Conservation (phyloP, 2,797 vertebrate genomes). For the Microchirus variegatus region DNA sequence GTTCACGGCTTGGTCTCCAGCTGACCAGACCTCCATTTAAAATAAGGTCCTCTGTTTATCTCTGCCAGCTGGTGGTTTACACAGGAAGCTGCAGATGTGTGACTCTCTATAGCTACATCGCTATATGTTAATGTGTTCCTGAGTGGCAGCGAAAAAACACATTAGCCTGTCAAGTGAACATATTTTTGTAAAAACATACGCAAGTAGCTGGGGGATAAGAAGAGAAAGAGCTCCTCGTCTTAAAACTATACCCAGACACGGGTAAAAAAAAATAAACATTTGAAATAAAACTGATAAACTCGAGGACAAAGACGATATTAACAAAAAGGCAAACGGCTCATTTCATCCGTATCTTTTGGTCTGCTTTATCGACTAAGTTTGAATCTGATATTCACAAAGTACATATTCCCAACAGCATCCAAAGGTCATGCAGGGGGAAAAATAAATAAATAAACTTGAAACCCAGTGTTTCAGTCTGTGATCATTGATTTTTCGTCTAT, state of each 20-base stretch:
- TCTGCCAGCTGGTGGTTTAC: slow-evolving; percentile 51
- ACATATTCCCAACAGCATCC: slow-evolving; percentile 36
- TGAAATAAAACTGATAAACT: neutral
- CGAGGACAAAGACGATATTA: neutral
- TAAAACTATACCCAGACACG: neutral
- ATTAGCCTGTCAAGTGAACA: slow-evolving; percentile 11
- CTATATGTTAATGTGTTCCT: slow-evolving; percentile 26
- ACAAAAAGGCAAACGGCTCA: neutral
- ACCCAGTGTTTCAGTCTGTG: slow-evolving; percentile 59
- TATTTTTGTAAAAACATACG: neutral
- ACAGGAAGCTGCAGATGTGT: slow-evolving; percentile 45
- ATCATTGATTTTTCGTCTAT: slow-evolving; percentile 75
- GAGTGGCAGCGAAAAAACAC: slow-evolving; percentile 18
- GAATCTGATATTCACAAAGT: slow-evolving; percentile 49
- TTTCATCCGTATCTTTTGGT: neutral
- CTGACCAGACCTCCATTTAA: slow-evolving; percentile 51
- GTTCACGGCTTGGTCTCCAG: slow-evolving; percentile 53
- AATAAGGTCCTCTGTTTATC: slow-evolving; percentile 28
- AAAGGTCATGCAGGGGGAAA: slow-evolving; percentile 56
- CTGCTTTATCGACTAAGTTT: slow-evolving; percentile 7
- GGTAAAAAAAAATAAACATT: too few relatives aligned
- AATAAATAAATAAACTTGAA: slow-evolving; percentile 54
- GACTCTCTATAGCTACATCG: slow-evolving; percentile 10
- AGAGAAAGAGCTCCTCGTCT: neutral
- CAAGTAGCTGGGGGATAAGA: neutral